Evolutionary conservation across 2,888 invertebrate species (phyloP), one percentile per base, ranked within the genome.

Genomic region (Microplitis deprimator): DNA sequence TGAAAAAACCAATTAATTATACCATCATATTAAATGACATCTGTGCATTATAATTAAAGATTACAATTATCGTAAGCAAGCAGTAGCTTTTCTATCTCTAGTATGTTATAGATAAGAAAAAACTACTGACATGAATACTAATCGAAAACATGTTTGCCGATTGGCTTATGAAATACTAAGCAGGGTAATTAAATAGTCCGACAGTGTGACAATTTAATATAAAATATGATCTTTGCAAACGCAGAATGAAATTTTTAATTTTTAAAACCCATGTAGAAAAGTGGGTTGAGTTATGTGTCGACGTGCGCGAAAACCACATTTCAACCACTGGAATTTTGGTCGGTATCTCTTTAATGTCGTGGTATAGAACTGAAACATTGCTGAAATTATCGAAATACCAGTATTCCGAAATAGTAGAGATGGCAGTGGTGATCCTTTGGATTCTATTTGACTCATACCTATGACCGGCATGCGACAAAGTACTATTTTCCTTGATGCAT

Each of bases 341-440:
- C 65, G 70, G 65, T 50, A 70, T 64, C 70, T 75, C 29, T 40
- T 50, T 17, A 78, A 16, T 65, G 59, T 68, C 40, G 68, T 68
- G 68, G 20, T 60, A 50, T 41, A 41, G 16, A 20, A 20, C n/a
- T 8, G 16, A 68, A 74, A 29, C 68, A 69, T 79, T 70, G 68
- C 39, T 60, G 71, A 61, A 78, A 80, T 79, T 79, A 77, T 73
- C 61, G 41, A 77, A 77, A 74, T 76, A 71, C 79, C 69, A 68
- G 65, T 73, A 29, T 61, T 50, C 50, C 50, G 5, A 50, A 8
- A 50, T 50, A 50, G 50, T 50, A 50, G 13, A 50, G 29, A 29
- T 29, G 29, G 29, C 29, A 29, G 29, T 29, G 29, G 60, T 40
- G 20, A 59, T 59, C 61, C 62, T 61, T 40, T 29, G 13, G 13